phyloP scores from a whole-genome alignment of 2,888 invertebrate genomes.

The Dicyrtoma fusca region DNA sequence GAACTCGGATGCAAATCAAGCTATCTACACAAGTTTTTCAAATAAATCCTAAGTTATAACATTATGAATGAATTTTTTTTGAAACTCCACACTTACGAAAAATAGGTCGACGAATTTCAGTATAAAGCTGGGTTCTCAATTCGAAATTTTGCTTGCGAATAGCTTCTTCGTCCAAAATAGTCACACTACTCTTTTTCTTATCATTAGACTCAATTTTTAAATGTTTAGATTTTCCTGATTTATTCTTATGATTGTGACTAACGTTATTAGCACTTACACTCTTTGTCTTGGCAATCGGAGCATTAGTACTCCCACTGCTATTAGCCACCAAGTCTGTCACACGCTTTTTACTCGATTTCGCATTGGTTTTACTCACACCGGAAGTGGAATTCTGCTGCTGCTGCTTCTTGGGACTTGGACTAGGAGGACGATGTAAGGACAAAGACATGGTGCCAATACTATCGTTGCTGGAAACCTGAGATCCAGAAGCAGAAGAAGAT shows the following conservation, averaged over 20 bases:
- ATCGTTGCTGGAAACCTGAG: too few relatives aligned
- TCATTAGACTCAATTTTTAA: background rate
- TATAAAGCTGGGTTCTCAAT: conserved; percentile 51
- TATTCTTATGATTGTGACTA: too few relatives aligned
- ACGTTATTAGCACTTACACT: conserved; percentile 4
- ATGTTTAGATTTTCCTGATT: too few relatives aligned
- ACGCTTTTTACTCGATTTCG: conserved; percentile 8
- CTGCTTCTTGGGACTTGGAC: background rate
- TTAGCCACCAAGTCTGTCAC: background rate
- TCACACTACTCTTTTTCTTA: conserved; percentile 14
- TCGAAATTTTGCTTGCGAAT: conserved; percentile 50
- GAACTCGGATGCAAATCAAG: too few relatives aligned
- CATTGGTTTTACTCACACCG: background rate
- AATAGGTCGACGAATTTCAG: conserved; percentile 55
- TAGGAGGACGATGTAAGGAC: too few relatives aligned
- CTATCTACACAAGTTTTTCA: too few relatives aligned
- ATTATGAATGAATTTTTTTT: background rate
- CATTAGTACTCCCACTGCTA: background rate
- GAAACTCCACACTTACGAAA: conserved; percentile 53
- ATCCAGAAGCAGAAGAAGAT: background rate
- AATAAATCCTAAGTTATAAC: too few relatives aligned
- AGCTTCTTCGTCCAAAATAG: conserved; percentile 48
- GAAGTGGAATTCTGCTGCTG: background rate
- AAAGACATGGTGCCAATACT: too few relatives aligned
- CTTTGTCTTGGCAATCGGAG: conserved; percentile 13